Base-by-base conservation (phyloP, 2,113 vertebrate genomes). In the Nothocercus nigrocapillus region DNA sequence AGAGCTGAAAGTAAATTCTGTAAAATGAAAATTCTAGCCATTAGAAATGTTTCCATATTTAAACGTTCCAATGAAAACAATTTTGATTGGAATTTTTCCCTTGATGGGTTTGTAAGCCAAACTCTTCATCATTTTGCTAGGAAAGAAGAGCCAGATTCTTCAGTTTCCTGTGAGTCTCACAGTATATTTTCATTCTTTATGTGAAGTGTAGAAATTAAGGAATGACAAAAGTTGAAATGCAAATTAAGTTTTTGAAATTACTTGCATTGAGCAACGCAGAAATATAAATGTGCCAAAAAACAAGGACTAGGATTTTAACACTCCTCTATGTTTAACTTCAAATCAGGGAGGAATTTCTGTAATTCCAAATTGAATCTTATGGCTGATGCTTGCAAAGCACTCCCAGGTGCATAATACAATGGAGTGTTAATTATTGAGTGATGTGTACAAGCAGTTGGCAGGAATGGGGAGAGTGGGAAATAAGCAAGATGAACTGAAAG, bases 21-120 rank as follows among this genome's bases (percentile, higher is more conserved):
- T 49, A 64, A 96, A 96, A 87, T 66, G 53, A 96, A 94, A 85
- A 90, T 89, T 92, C 83, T 76, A 72, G 93, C 86, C 83, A 90
- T 90, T 74, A 86, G 66, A 95, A 96, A 92, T 89, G 74, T 95
- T 96, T 94, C 88, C 2, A 2, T 82, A 69, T 85, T 85, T 87
- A 92, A 96, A 45, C 36, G 89, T 90, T 96, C 93, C 94, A 96
- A 92, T 68, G 81, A 94, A 97, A 96, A 95, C 77, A 94, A 79
- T 93, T 95, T 95, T 94, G 90, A 87, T 93, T 96, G 86, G 93
- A 96, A 61, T 92, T 97, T 90, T 95, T 96, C 94, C 95, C 88
- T 93, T 67, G 77, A 74, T 92, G 63, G 44, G 2, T 87, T 95
- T 92, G 54, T 66, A 79, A 95, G 94, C 88, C 93, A 97, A 96